These are phyloP conservation scores for Carposina sasakii DNA, from an alignment of 1,140 invertebrate genomes.

Conservation along the genomic window DNA sequence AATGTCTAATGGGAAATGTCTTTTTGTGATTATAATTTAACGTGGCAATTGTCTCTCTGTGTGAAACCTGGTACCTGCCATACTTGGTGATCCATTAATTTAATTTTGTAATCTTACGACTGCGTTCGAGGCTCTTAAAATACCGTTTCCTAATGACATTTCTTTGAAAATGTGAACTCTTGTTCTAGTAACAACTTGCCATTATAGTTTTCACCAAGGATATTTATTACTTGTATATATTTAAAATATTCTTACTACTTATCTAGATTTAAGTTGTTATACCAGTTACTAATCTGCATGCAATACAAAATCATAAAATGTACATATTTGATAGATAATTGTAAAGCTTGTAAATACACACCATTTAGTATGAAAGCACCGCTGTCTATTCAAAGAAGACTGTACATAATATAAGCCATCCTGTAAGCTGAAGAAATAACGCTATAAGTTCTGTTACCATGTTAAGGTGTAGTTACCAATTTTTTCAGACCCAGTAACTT, in stretches of 20 bases:
- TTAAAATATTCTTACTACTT: constrained; percentile 33
- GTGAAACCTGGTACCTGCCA: constrained; percentile 54
- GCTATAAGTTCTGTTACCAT: no score
- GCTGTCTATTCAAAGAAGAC: no score
- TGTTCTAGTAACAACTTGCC: constrained; percentile 67
- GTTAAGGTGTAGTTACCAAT: no score
- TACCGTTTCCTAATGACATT: constrained; percentile 30
- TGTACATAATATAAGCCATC: constrained; percentile 51
- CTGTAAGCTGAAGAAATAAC: no score
- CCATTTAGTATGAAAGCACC: constrained; percentile 22
- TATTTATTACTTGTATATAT: constrained; percentile 70
- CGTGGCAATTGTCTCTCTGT: constrained; percentile 49
- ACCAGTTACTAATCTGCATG: constrained; percentile 37
- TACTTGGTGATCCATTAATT: constrained; percentile 61
- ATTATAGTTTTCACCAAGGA: constrained; percentile 64
- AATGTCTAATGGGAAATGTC: constrained; percentile 58
- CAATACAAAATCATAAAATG: constrained; percentile 43
- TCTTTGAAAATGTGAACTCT: constrained; percentile 45
- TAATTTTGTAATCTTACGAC: constrained; percentile 33
- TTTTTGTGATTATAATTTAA: constrained; percentile 68
- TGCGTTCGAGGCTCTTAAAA: constrained; percentile 51
- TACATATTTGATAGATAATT: constrained; percentile 51
- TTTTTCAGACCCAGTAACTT: no score
- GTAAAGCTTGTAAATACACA: constrained; percentile 59
- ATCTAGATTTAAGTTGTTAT: constrained; percentile 37